These are phyloP conservation scores for Ptiloglossa arizonensis DNA, from an alignment of 1,140 invertebrate genomes.

Conservation along the genomic window DNA sequence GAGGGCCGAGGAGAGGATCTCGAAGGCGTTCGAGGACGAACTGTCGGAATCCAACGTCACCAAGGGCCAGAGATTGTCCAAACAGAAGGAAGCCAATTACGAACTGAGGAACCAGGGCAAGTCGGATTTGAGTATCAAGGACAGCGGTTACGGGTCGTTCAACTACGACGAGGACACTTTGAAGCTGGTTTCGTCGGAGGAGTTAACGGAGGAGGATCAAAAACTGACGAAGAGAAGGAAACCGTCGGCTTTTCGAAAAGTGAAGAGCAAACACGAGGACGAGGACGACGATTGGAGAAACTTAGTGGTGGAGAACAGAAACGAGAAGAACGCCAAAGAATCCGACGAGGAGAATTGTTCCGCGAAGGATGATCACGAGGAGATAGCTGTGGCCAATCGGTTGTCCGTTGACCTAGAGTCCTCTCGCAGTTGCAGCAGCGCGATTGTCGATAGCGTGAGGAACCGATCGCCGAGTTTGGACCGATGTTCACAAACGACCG, in stretches of 20 bases:
- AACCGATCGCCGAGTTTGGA: slow-evolving; percentile 55
- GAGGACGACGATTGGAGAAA: slow-evolving; percentile 39
- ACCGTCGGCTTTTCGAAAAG: slow-evolving; percentile 12
- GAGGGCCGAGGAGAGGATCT: slow-evolving; percentile 73
- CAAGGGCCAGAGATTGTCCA: slow-evolving; percentile 17
- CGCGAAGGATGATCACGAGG: background rate
- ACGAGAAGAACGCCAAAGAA: background rate
- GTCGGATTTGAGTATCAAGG: slow-evolving; percentile 22
- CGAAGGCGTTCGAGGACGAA: slow-evolving; percentile 53
- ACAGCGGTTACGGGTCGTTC: slow-evolving; percentile 36
- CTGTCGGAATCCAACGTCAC: background rate
- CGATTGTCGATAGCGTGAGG: slow-evolving; percentile 31
- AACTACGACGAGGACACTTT: slow-evolving; percentile 17
- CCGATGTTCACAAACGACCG: slow-evolving; percentile 55
- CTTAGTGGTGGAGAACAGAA: background rate
- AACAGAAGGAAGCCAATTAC: slow-evolving; percentile 34
- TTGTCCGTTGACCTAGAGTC: slow-evolving; percentile 19
- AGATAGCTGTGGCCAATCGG: background rate
- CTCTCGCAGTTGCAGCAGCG: slow-evolving; percentile 32
- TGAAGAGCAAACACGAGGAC: background rate
- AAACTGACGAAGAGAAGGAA: slow-evolving; percentile 18
- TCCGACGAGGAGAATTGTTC: background rate
- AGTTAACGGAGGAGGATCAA: slow-evolving; percentile 10
- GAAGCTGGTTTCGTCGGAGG: slow-evolving; percentile 1
- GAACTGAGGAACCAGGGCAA: slow-evolving; percentile 54